Base-by-base conservation (phyloP, 2,888 invertebrate species). In the Mylabris sibirica region DNA sequence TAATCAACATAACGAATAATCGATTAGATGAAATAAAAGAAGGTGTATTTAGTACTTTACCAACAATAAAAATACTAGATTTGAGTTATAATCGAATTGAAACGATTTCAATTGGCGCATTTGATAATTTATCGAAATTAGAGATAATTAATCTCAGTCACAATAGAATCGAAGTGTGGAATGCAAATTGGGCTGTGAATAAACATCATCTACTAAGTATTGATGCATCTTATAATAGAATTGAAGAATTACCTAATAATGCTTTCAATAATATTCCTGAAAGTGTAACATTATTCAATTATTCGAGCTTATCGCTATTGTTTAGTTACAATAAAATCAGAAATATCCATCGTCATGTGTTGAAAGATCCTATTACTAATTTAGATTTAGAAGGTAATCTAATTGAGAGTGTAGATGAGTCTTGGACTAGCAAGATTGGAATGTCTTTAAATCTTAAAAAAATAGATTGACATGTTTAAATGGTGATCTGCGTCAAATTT, bases 241-340 rank as follows among this genome's bases (percentile, higher is more conserved):
- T 81, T 6, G 64, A 72, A 63, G 70, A 66, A 65, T 63, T 81
- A 59, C 79, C 66, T 0, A 67, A 79, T 11, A 79, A 79, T 65
- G 59, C 80, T 11, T 68, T 79, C 26, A n/a, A n/a, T n/a, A n/a
- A n/a, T n/a, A n/a, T n/a, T n/a, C n/a, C n/a, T n/a, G n/a, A n/a
- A n/a, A n/a, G n/a, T n/a, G n/a, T n/a, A n/a, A n/a, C n/a, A n/a
- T n/a, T n/a, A n/a, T n/a, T n/a, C n/a, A n/a, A n/a, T n/a, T n/a
- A n/a, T n/a, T n/a, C n/a, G n/a, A n/a, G n/a, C n/a, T n/a, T n/a
- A n/a, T n/a, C n/a, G n/a, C n/a, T n/a, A n/a, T n/a, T n/a, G n/a
- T 77, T 81, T 38, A 80, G 79, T 63, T 65, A 79, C 68, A 81
- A 81, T 63, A 73, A 76, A 71, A 78, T 81, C n/a, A 72, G 69